A percentile compares a stretch with the other conserved stretches of the same genome.
Evolutionary conservation across 2,113 vertebrate genomes (phyloP).

Genomic region (Paraplagusia blochii): DNA sequence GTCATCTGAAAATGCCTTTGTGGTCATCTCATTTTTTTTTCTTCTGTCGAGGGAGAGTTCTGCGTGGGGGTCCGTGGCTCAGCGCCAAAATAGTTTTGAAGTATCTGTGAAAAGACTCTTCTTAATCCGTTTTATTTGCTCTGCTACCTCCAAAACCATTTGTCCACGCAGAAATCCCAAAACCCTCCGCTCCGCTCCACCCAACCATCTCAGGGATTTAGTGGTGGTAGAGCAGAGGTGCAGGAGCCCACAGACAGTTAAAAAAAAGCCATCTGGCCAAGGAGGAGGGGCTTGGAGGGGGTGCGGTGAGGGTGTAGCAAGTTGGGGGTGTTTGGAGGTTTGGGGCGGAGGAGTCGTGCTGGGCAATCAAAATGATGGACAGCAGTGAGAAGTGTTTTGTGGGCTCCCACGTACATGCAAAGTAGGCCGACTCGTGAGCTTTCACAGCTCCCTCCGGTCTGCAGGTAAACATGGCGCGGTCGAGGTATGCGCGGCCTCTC

Average conservation of each 20-base stretch:
- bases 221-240: slow-evolving; percentile 88
- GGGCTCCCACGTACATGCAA: slow-evolving; percentile 96
- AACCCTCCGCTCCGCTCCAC: slow-evolving; percentile 56
- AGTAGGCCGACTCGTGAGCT: slow-evolving; percentile 88
- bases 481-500: slow-evolving; percentile 59
- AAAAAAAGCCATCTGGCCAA: slow-evolving; percentile 93
- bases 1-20: slow-evolving; percentile 49
- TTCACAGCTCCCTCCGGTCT: slow-evolving; percentile 87
- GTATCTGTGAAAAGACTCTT: slow-evolving; percentile 77
- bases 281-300: slow-evolving; percentile 12
- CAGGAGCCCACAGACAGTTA: slow-evolving; percentile 92
- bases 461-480: slow-evolving; percentile 86
- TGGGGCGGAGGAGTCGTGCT: slow-evolving; percentile 82
- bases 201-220: slow-evolving; percentile 80
- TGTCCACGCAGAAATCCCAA: slow-evolving; percentile 82
- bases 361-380: slow-evolving; percentile 95
- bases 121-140: slow-evolving; percentile 81
- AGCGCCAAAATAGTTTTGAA: slow-evolving; percentile 74
- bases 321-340: slow-evolving; percentile 55
- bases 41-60: slow-evolving; percentile 21
- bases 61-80: slow-evolving; percentile 40
- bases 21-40: slow-evolving; percentile 47
- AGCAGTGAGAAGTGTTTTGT: slow-evolving; percentile 95
- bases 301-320: slow-evolving; percentile 19
- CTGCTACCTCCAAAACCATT: slow-evolving; percentile 89